phyloP scores from a whole-genome alignment of 2,113 vertebrate genomes.

The Oryzias melastigma region DNA sequence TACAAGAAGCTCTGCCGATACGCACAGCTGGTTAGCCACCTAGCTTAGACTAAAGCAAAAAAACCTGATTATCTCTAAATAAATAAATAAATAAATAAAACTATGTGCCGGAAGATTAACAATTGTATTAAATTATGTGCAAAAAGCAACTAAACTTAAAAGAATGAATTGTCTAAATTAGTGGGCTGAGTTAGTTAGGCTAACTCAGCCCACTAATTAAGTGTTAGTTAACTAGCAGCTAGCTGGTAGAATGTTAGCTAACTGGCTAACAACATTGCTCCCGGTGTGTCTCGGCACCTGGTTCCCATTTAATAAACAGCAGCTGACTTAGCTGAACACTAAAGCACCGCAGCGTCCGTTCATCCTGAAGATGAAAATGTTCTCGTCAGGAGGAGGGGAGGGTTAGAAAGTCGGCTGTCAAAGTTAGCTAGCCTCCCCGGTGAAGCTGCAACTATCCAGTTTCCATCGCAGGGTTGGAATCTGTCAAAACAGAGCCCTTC shows the following conservation, averaged over 20 bases:
- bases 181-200: conserved; percentile 67
- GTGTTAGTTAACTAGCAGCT: conserved; percentile 50
- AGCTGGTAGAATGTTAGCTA: conserved; percentile 55
- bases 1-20: conserved; percentile 15
- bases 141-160: not conserved
- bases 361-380: conserved; percentile 15
- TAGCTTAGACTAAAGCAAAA: conserved; percentile 26
- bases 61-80: not conserved
- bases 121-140: no score
- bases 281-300: conserved; percentile 19
- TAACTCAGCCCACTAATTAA: conserved; percentile 69
- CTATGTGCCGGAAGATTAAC: no score
- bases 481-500: conserved; percentile 56
- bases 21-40: conserved; percentile 31
- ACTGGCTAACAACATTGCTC: conserved; percentile 58
- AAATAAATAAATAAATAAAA: no score
- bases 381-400: not conserved
- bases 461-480: conserved; percentile 20
- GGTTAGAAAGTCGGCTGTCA: not conserved
- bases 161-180: conserved; percentile 49
- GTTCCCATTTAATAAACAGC: conserved; percentile 37
- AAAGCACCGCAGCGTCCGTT: not conserved
- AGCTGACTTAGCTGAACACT: conserved; percentile 3
- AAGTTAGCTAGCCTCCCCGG: conserved; percentile 33
- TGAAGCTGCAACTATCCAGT: conserved; percentile 26